Percentiles rank a stretch among this genome's conserved stretches.
Conservation (phyloP, 2,797 vertebrate genomes). For the Phylloscopus collybita region DNA sequence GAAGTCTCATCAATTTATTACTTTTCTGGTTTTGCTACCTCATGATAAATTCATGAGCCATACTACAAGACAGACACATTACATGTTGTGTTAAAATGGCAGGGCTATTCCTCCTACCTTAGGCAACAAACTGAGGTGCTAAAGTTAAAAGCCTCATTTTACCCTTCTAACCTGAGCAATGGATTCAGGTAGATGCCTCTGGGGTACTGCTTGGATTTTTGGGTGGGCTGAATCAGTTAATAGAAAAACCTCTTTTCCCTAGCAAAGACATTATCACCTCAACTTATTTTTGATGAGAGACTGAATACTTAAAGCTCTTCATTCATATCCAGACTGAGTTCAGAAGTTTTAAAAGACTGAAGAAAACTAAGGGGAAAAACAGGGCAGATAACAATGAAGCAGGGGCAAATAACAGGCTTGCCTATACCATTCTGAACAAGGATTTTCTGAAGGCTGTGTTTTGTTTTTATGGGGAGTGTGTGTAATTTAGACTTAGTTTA, state of each 20-base stretch:
- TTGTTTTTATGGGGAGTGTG: neutral
- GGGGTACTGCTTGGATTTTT: neutral
- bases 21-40: neutral
- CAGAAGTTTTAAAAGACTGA: neutral
- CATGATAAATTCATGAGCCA: neutral
- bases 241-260: neutral
- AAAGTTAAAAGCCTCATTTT: neutral
- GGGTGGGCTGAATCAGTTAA: neutral
- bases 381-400: neutral
- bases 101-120: neutral
- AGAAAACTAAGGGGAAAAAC: neutral
- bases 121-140: neutral
- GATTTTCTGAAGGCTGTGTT: neutral
- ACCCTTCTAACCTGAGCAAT: neutral
- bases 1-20: neutral
- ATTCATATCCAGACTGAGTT: neutral
- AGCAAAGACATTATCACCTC: neutral
- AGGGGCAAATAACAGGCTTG: neutral
- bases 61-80: neutral
- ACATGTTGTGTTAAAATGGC: neutral
- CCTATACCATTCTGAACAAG: rapidly evolving
- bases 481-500: neutral
- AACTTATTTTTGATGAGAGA: neutral
- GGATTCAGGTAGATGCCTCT: neutral
- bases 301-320: neutral